These are phyloP conservation scores for Tachystola acroxantha DNA, from an alignment of 2,888 invertebrate species.

Conservation along the genomic window DNA sequence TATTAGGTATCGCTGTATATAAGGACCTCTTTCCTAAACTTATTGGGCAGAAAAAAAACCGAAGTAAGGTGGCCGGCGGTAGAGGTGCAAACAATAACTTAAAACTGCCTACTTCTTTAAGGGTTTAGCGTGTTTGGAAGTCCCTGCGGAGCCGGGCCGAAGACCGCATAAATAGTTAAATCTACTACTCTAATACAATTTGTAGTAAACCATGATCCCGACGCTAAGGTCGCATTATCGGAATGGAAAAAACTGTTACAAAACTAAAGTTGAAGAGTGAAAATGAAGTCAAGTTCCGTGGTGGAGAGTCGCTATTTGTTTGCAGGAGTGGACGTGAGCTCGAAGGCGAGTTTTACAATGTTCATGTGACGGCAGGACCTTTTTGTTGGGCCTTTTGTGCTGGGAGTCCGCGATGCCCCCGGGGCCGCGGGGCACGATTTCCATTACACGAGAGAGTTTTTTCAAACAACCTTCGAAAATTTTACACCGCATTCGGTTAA, in stretches of 20 bases:
- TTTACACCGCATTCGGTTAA: slow-evolving; percentile 24
- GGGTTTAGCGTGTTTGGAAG: slow-evolving; percentile 7
- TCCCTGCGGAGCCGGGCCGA: slow-evolving; percentile 7
- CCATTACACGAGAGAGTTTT: slow-evolving; percentile 72
- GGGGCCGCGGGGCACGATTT: slow-evolving; percentile 68
- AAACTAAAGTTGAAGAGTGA: slow-evolving; percentile 33
- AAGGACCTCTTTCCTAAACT: too few species aligned
- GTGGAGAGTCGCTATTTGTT: slow-evolving; percentile 45
- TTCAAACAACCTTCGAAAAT: slow-evolving; percentile 50
- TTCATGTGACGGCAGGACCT: slow-evolving; percentile 74
- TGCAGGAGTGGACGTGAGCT: slow-evolving; percentile 43
- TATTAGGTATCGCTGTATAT: too few species aligned
- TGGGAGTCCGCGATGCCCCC: slow-evolving; percentile 66
- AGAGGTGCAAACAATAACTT: too few species aligned
- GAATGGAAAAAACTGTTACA: slow-evolving; percentile 75
- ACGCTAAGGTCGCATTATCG: slow-evolving; percentile 76
- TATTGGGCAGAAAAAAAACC: too few species aligned
- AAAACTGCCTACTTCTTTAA: slow-evolving; percentile 4
- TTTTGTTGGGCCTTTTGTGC: slow-evolving; percentile 75
- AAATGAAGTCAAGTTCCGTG: slow-evolving; percentile 39
- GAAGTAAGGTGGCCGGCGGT: too few species aligned
- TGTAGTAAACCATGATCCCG: slow-evolving; percentile 78
- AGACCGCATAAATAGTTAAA: slow-evolving; percentile 71
- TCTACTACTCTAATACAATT: slow-evolving; percentile 77
- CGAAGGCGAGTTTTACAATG: slow-evolving; percentile 72